These are phyloP conservation scores for Crocuta crocuta DNA, from an alignment of 2,113 vertebrate genomes.

Conservation along the genomic window DNA sequence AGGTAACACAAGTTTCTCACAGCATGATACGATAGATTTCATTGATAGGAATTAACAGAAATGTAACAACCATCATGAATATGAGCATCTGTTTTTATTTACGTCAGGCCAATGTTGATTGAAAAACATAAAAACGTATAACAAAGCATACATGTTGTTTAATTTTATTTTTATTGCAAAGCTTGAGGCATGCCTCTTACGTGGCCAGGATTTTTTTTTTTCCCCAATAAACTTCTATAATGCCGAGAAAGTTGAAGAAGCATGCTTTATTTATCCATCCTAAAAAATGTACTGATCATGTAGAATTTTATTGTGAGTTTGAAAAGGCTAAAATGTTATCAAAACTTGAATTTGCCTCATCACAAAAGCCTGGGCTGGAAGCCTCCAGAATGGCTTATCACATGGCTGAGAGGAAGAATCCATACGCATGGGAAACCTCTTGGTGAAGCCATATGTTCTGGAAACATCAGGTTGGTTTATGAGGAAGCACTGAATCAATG, in stretches of 20 bases:
- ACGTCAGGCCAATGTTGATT: not conserved
- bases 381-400: not conserved
- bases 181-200: not conserved
- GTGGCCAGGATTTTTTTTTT: not conserved
- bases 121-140: not conserved
- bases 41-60: not conserved
- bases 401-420: not conserved
- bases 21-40: not conserved
- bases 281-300: not conserved
- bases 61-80: not conserved
- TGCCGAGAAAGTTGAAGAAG: not conserved
- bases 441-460: not conserved
- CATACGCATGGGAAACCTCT: not conserved
- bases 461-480: not conserved
- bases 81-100: slow-evolving; percentile 42
- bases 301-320: slow-evolving; percentile 5
- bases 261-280: not conserved
- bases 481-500: not conserved
- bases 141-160: not conserved
- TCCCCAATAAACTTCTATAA: not conserved
- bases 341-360: not conserved
- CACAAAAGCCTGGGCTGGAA: not conserved
- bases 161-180: slow-evolving; percentile 27
- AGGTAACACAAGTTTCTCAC: not conserved
- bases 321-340: not conserved